These are phyloP conservation scores for Anorthoa munda DNA, from an alignment of 2,888 invertebrate genomes.

Conservation along the genomic window DNA sequence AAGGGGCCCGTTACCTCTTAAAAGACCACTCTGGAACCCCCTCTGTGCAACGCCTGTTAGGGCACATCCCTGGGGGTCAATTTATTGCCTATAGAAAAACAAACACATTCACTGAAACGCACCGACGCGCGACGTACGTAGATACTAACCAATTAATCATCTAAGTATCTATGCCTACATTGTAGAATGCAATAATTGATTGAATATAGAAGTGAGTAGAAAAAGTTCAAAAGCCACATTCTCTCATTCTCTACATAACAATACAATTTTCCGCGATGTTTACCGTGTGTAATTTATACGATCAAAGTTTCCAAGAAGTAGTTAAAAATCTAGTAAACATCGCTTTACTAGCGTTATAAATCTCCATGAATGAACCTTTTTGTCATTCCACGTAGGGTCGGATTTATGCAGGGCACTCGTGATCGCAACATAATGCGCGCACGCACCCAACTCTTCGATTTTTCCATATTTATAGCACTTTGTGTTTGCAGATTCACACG, in stretches of 20 bases:
- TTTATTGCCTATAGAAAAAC: too few species aligned
- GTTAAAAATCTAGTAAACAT: constrained; percentile 72
- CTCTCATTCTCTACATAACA: constrained; percentile 13
- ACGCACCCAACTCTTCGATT: constrained; percentile 61
- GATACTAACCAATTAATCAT: too few species aligned
- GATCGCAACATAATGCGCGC: constrained; percentile 70
- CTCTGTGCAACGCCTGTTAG: too few species aligned
- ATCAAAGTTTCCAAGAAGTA: constrained; percentile 74
- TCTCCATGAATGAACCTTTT: constrained; percentile 84
- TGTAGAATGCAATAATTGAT: not conserved
- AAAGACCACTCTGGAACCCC: too few species aligned
- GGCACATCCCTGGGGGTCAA: too few species aligned
- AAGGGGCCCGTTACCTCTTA: too few species aligned
- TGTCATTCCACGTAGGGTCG: constrained; percentile 77
- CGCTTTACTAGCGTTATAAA: constrained; percentile 78
- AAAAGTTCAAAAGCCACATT: constrained; percentile 10
- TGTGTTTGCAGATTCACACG: constrained; percentile 72
- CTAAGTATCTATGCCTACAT: not conserved
- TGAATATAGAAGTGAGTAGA: not conserved
- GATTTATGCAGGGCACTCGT: constrained; percentile 69
- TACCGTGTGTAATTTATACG: constrained; percentile 36
- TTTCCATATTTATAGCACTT: constrained; percentile 76
- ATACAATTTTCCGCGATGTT: constrained; percentile 41
- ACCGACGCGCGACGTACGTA: too few species aligned
- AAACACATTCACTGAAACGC: too few species aligned